Base-by-base conservation (phyloP, 2,888 invertebrate genomes). In the Apotomis turbidana region DNA sequence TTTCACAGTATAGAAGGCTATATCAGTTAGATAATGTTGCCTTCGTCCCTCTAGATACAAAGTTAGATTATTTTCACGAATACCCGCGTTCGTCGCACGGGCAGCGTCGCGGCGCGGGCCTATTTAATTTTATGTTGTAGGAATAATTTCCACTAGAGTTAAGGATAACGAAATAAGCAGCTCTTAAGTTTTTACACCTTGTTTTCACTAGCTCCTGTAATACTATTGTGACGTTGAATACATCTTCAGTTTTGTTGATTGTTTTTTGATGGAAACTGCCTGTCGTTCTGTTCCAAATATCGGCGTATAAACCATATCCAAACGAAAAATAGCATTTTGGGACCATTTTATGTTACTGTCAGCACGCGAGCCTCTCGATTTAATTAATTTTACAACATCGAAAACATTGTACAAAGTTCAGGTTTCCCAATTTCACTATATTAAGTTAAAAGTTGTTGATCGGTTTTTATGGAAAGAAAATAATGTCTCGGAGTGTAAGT, bases 121-220 rank as follows among this genome's bases (percentile, higher is more conserved):
- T 82, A 81, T 87, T 80, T 86, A 84, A 87, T 88, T 87, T 88
- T 90, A 89, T 88, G 87, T 89, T 90, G 87, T 90, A 90, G 90
- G 82, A 86, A 87, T 90, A 90, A 89, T 89, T 90, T 87, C 89
- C 87, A 81, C 77, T 89, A 89, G 88, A 54, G 60, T 46, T 90
- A 90, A 90, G 90, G 77, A 85, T 90, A 89, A 89, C 83, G 84
- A 83, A 86, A 85, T 87, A 85, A 87, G 86, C 85, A 83, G 83
- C 83, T 86, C 79, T 87, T 10, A 87, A 85, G 80, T 78, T 82
- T 79, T 85, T 84, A 81, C 79, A 80, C 79, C 83, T 84, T 84
- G 78, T 83, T 85, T 87, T 82, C 80, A 80, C 80, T 74, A 83
- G 83, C 78, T 63, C 61, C 44, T 70, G 69, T 69, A 62, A 69